Percentiles rank a stretch among this genome's conserved stretches.
These are phyloP conservation scores for Venustoraphidia nigricollis DNA, from an alignment of 2,888 invertebrate species.

Conservation along the genomic window DNA sequence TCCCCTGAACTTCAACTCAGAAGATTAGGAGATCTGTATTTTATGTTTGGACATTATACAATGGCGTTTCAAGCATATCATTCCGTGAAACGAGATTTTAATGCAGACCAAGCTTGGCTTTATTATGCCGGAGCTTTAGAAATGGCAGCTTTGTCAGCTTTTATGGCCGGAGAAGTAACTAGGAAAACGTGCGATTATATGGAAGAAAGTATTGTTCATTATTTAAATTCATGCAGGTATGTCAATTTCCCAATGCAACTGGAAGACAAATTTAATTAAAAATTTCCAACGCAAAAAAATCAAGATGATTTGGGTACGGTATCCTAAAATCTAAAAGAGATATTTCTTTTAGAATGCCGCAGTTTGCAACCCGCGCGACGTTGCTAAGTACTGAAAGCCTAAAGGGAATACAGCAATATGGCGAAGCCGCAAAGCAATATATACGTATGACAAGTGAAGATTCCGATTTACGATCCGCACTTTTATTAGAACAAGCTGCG, in stretches of 20 bases:
- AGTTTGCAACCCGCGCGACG: constrained; percentile 85
- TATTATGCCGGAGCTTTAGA: constrained; percentile 93
- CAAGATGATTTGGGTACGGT: background rate
- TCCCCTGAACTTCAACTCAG: constrained; percentile 86
- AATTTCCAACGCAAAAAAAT: too few relatives aligned
- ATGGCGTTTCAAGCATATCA: constrained; percentile 90
- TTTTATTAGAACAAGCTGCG: constrained; percentile 89
- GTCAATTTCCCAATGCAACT: constrained; percentile 11
- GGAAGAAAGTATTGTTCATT: constrained; percentile 87
- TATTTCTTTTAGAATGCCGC: constrained; percentile 51
- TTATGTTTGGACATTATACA: constrained; percentile 88
- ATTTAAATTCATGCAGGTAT: constrained; percentile 78
- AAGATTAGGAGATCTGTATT: constrained; percentile 86
- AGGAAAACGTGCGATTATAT: constrained; percentile 77
- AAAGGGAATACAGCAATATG: constrained; percentile 58
- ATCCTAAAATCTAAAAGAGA: constrained; percentile 1
- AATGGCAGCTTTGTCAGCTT: constrained; percentile 88
- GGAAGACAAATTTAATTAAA: too few relatives aligned
- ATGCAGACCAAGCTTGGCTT: constrained; percentile 92
- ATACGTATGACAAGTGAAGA: constrained; percentile 95
- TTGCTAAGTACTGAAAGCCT: constrained; percentile 79
- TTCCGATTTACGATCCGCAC: constrained; percentile 86
- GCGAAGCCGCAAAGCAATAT: constrained; percentile 89
- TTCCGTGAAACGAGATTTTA: constrained; percentile 93
- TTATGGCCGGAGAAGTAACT: constrained; percentile 68